Evolutionary conservation across 1,140 invertebrate species (phyloP), one percentile per base, ranked within the genome.

Genomic region (Ceratosolen fusciceps): DNA sequence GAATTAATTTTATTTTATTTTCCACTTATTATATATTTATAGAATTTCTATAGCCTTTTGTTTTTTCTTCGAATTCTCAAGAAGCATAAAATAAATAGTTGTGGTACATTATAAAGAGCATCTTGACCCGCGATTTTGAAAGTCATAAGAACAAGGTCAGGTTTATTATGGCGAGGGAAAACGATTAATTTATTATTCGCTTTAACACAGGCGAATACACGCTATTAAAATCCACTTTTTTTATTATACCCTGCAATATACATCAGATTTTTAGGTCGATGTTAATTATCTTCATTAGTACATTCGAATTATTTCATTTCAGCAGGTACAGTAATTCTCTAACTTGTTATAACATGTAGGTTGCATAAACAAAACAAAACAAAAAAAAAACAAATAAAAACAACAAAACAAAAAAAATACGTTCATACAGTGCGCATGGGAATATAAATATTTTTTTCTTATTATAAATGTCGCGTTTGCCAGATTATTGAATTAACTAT

Each of bases 261-360:
- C 37, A 49, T 31, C 26, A 9, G 1, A 31, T 29, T 65, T n/a
- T 34, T 19, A 31, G 43, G 21, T 37, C 60, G 43, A 19, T 26
- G 39, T 47, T 26, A 14, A 67, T 75, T 67, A 52, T 21, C 10
- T 52, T 67, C 24, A 75, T 75, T 75, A 67, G 58, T 47, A 37
- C 8, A 47, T 43, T 47, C 39, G 29, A 74, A 62, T 62, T 47
- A 62, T 62, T 47, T 49, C 24, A 49, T 74, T 26, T 7, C 21
- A 49, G 39, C 39, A 43, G 12, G 5, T 43, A 43, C 12, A 43
- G 39, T 7, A 43, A 12, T 43, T 12, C 39, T 43, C 39, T 43
- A 43, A 12, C 5, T 43, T 43, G 39, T 5, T 43, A 43, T 43
- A 43, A 12, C 5, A n/a, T n/a, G n/a, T n/a, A n/a, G n/a, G n/a